Evolutionary conservation across 2,888 invertebrate species (phyloP).

Genomic region (Drosophila koepferae): DNA sequence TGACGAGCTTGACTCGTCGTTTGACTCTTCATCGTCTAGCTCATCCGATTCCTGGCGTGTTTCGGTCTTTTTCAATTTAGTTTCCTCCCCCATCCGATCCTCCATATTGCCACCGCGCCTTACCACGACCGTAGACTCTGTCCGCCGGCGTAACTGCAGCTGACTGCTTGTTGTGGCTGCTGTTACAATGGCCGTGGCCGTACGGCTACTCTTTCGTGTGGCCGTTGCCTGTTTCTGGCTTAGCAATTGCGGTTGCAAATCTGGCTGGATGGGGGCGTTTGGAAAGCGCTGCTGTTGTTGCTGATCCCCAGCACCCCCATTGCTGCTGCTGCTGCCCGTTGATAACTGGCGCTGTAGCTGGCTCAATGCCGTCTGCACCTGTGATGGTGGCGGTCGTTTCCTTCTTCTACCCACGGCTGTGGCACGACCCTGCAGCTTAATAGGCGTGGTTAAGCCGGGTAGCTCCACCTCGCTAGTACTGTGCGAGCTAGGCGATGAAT

Average conservation of each 20-base stretch:
- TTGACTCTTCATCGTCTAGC: conserved; percentile 26
- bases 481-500: conserved; percentile 74
- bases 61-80: conserved; percentile 25
- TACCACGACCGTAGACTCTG: conserved; percentile 44
- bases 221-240: conserved; percentile 57
- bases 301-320: conserved; percentile 41
- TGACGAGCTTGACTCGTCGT: conserved; percentile 52
- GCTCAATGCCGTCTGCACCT: neutral
- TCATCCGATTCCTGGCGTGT: conserved; percentile 20
- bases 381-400: conserved; percentile 35
- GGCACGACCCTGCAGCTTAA: conserved; percentile 46
- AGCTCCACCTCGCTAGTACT: conserved; percentile 65
- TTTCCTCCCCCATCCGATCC: conserved; percentile 85
- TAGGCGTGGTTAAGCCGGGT: conserved; percentile 1
- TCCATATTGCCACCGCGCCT: conserved; percentile 79
- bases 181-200: conserved; percentile 82
- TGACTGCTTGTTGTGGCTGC: conserved; percentile 83
- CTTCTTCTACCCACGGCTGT: conserved; percentile 66
- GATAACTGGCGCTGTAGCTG: conserved; percentile 56
- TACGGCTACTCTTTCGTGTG: conserved; percentile 82
- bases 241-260: conserved; percentile 55
- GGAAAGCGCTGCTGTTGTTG: conserved; percentile 84
- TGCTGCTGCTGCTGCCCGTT: conserved; percentile 58
- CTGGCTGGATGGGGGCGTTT: conserved; percentile 85
- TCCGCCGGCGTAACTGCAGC: conserved; percentile 73